Evolutionary conservation across 2,113 vertebrate species (phyloP), one percentile per base, ranked within the genome.

Genomic region (Cyprinodon tularosa): DNA sequence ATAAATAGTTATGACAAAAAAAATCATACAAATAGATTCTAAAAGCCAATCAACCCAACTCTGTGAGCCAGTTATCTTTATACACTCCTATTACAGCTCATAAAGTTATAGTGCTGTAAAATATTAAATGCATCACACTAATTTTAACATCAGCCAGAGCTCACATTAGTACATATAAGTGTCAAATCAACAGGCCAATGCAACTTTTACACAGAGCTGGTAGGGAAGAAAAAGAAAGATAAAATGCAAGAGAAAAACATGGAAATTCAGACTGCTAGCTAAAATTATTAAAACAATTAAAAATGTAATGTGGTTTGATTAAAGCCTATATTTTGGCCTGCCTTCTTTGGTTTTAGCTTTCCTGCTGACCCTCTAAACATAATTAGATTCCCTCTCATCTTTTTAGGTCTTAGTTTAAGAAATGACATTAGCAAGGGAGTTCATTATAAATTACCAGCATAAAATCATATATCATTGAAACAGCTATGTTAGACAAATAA

Each of bases 241-340:
- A 29, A 29, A 29, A 29, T 29, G 29, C 29, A 29, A 66, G 65
- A 77, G 62, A 9, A 84, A 61, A 61, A 38, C 69, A 74, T 42
- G 17, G 50, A 12, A 70, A 72, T 45, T 69, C 57, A 15, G 20
- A 64, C 63, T 59, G 67, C 76, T 80, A 60, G 37, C 45, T 45
- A 91, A 13, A 91, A 91, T 90, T 72, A 90, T 93, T 90, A 70
- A 90, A 83, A 66, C 60, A 83, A 88, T 89, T 88, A 73, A 39
- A 66, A 70, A 83, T 78, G 82, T 91, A 84, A 80, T 86, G 85
- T 79, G 81, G 89, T 86, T 89, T 72, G 73, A 77, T 62, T 15
- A 48, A 74, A 89, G 90, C 91, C 86, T 68, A 90, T 91, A 81
- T 53, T 48, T 83, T 82, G 45, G 22, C 7, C 39, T 40, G 20